Evolutionary conservation across 2,888 invertebrate genomes (phyloP).

Genomic region (Polyommatus icarus): DNA sequence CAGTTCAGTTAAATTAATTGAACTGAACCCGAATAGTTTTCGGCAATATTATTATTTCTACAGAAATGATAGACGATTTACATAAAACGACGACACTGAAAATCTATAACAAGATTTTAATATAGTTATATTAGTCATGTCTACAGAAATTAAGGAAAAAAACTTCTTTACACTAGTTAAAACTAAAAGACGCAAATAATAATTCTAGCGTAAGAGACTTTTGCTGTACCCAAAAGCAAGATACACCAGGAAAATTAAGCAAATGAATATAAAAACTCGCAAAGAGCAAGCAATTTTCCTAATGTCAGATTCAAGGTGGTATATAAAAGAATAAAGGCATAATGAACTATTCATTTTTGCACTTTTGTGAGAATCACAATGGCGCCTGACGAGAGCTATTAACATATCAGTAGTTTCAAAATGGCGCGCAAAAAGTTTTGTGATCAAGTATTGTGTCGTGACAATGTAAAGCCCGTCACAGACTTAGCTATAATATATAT

Average conservation of each 20-base stretch:
- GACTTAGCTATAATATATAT: no score
- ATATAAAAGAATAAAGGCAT: conserved; percentile 42
- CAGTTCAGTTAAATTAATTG: neutral
- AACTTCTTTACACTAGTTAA: neutral
- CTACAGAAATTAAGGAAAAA: neutral
- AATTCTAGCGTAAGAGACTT: neutral
- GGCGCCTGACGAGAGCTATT: conserved; percentile 54
- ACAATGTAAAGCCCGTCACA: no score
- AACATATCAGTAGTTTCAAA: conserved; percentile 41
- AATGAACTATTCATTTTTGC: conserved; percentile 47
- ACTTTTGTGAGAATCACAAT: conserved; percentile 52
- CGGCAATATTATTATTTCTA: neutral
- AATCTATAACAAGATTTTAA: no score
- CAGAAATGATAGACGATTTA: neutral
- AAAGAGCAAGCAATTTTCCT: conserved; percentile 23
- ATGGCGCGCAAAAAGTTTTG: conserved; percentile 22
- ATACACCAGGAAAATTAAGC: neutral
- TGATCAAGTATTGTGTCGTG: conserved; percentile 17
- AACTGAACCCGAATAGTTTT: neutral
- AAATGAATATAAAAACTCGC: conserved; percentile 13
- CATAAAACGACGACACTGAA: no score
- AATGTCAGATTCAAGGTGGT: conserved; percentile 34
- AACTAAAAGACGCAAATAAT: neutral
- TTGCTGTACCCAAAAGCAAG: neutral
- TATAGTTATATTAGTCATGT: neutral